A percentile compares a stretch with the other conserved stretches of the same genome.
These are phyloP conservation scores for Charina bottae DNA, from an alignment of 2,113 vertebrate species.

Conservation along the genomic window DNA sequence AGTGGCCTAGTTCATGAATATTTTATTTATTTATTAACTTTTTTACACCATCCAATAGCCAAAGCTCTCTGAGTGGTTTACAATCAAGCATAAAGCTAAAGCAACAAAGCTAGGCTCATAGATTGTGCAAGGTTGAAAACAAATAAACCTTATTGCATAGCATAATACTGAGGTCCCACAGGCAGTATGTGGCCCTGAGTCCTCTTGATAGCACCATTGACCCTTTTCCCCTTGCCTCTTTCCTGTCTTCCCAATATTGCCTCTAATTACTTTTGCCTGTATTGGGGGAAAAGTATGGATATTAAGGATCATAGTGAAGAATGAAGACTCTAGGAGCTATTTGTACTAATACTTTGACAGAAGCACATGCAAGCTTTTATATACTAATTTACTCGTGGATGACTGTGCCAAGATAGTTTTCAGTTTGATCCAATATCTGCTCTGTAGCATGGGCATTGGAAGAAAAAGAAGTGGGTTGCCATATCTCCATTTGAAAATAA, in stretches of 20 bases:
- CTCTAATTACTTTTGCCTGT: not conserved
- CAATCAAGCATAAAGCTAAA: not conserved
- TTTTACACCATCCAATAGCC: not conserved
- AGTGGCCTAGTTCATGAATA: not conserved
- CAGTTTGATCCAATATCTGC: conserved; percentile 1
- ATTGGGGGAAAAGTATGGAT: not conserved
- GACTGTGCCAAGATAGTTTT: not conserved
- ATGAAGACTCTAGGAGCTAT: not conserved
- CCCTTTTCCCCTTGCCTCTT: too few species aligned
- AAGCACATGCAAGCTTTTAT: not conserved
- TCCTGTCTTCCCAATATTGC: too few species aligned
- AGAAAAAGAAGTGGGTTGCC: too few species aligned
- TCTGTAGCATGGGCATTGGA: not conserved
- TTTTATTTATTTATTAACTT: not conserved
- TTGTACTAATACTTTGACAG: not conserved
- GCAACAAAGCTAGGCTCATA: too few species aligned
- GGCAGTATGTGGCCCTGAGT: too few species aligned
- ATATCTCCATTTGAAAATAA: not conserved
- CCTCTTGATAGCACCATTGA: not conserved
- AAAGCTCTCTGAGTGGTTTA: not conserved
- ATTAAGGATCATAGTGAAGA: not conserved
- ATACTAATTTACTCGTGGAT: too few species aligned
- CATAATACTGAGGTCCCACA: too few species aligned
- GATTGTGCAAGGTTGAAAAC: too few species aligned
- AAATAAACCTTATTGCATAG: too few species aligned